Base-by-base conservation (phyloP, 1,140 invertebrate genomes). In the Drosophila athabasca region DNA sequence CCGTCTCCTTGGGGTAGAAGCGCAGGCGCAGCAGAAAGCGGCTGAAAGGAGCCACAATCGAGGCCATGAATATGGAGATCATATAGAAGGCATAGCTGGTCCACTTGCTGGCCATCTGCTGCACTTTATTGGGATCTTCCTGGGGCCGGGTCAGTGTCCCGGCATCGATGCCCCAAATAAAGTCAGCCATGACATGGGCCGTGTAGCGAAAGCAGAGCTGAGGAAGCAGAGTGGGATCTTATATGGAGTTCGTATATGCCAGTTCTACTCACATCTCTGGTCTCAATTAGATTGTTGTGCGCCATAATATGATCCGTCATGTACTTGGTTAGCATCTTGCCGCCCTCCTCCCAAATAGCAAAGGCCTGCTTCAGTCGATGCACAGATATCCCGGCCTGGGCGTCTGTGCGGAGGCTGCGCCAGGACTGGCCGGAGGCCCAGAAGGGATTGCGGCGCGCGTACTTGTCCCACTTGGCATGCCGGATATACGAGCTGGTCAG, bases 351-450 rank as follows among this genome's bases (percentile, higher is more conserved):
- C 88, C 88, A 90, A 39, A 90, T 90, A 29, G 72, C 66, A 52
- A 69, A 90, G 29, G 71, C 88, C 13, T 59, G 62, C 26, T 66
- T 89, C 1, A 90, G 26, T 9, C 90, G 87, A 66, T 90, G 78
- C 0, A 84, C 83, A 1, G 93, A 93, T 50, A 94, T 91, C 0
- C 93, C 93, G 5, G 93, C 92, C 53, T 93, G 93, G 13, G 93
- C 91, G 29, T 94, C 92, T 3, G 78, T 71, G 13, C 94, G 88
- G 13, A 93, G 91, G 8, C 91, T 79, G 62, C 94, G 93, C 94
- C 94, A 95, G 17, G 73, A 78, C 6, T 92, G 72, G 4, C 92
- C 93, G 15, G 82, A 65, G 9, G 90, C 73, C 52, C 91, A 79
- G 69, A 93, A 93, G 0, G 93, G 92, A 87, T 93, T 93, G 4